Conservation (phyloP, 2,797 vertebrate genomes). For the Gallinago solitaria region DNA sequence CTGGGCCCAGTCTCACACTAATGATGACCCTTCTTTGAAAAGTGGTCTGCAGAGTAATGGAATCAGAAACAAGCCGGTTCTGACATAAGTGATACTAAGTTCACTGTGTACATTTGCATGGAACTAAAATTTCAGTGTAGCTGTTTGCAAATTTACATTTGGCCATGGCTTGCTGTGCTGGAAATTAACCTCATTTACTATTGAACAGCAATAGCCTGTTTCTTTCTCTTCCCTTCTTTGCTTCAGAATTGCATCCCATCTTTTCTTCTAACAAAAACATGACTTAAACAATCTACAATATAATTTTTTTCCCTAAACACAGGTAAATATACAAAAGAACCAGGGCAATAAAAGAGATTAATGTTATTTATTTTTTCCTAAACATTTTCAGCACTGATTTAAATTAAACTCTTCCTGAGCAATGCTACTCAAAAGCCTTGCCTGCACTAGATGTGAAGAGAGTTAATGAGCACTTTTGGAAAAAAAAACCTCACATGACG, state of each 20-base stretch:
- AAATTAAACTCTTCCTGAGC: neutral
- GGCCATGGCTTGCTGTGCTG: neutral
- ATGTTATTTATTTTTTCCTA: neutral
- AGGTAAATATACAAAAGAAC: neutral
- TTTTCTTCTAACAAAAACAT: neutral
- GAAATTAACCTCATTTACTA: neutral
- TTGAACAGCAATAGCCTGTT: neutral
- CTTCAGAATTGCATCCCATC: neutral
- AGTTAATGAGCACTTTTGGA: neutral
- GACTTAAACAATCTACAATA: neutral
- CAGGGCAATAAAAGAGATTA: neutral
- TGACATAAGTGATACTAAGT: neutral
- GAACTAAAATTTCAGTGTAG: neutral
- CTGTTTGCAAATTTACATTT: neutral
- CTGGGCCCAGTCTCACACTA: neutral
- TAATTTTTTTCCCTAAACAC: neutral
- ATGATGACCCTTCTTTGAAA: neutral
- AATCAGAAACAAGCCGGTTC: neutral
- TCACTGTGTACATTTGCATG: neutral
- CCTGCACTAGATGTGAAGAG: neutral
- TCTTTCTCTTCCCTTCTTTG: neutral
- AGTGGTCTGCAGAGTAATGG: neutral
- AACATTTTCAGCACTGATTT: neutral
- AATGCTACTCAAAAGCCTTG: neutral
- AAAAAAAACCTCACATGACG: rapidly evolving